A percentile compares a stretch with the other conserved stretches of the same genome.
phyloP scores from a whole-genome alignment of 2,797 vertebrate genomes.

The Chromobotia macracanthus region DNA sequence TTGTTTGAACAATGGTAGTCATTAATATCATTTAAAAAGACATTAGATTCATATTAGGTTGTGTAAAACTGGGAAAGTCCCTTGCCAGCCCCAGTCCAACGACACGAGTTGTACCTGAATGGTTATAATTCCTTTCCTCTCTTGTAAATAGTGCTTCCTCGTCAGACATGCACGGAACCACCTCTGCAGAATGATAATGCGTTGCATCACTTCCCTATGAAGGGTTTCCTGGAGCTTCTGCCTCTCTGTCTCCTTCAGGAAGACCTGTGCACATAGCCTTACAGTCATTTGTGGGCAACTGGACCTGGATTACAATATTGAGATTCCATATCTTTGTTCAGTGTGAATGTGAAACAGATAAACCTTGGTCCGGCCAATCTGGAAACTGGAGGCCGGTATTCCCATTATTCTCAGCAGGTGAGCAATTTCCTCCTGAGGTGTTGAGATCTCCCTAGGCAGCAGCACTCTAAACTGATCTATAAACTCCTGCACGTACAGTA shows the following conservation, averaged over 20 bases:
- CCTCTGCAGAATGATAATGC: constrained; percentile 88
- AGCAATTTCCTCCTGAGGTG: constrained; percentile 79
- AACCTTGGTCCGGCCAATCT: constrained; percentile 93
- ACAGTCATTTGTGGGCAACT: not conserved
- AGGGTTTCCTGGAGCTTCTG: constrained; percentile 85
- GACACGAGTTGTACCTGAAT: constrained; percentile 83
- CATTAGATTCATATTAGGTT: too few relatives aligned
- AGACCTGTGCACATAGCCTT: constrained; percentile 79
- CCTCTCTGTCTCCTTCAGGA: constrained; percentile 86
- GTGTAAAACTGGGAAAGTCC: not conserved
- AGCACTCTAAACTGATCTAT: constrained; percentile 86
- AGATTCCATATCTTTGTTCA: not conserved
- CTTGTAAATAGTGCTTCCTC: constrained; percentile 81
- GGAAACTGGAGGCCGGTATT: constrained; percentile 82
- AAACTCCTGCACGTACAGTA: constrained; percentile 83
- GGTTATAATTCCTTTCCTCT: constrained; percentile 75
- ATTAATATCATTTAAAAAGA: too few relatives aligned
- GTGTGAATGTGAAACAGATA: not conserved
- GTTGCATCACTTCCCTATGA: constrained; percentile 84
- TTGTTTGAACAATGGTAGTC: too few relatives aligned
- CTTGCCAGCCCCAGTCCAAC: not conserved
- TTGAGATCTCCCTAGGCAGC: constrained; percentile 80
- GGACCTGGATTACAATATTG: not conserved
- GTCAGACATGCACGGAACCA: constrained; percentile 87
- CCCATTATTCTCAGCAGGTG: constrained; percentile 80